Base-by-base conservation (phyloP, 1,140 invertebrate genomes). In the Bombus polaris region DNA sequence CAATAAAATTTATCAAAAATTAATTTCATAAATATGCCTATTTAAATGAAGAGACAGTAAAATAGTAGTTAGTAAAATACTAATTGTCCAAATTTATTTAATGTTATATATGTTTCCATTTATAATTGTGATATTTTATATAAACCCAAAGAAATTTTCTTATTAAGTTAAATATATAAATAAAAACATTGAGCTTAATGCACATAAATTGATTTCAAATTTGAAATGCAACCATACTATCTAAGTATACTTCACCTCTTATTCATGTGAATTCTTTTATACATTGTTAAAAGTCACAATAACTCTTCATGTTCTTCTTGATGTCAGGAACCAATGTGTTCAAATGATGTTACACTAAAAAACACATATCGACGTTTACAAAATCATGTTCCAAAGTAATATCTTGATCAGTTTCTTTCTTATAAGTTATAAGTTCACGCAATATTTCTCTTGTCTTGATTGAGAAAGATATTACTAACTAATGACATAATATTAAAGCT, bases 401-500 rank as follows among this genome's bases (percentile, higher is more conserved):
- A 6, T 76, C 53, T 72, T 35, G 37, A 75, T 42, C 42, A 83
- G 44, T 65, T 82, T 81, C 1, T 39, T 83, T 59, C 13, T 75
- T 39, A 15, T 53, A 68, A 59, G 74, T 75, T 39, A 15, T 53
- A 68, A 59, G 74, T 75, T 90, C 89, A 95, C 62, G 94, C 93
- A 35, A 94, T 92, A 47, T 95, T 94, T 85, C 94, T 91, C 47
- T 95, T 88, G 42, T 96, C 95, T 79, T 94, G 94, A 87, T 96
- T 95, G 8, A 95, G 94, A 82, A 96, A 95, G 75, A 95, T 95
- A 39, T 96, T 93, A 22, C 95, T 95, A 62, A 96, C 92, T 28
- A 96, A 83, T 13, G 96, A 66, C 39, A 78, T 32, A 62, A 42
- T 65, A 78, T 78, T 65, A 78, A 62, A n/a, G 57, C 39, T 78